Conservation (phyloP, 2,113 vertebrate genomes). For the Tragelaphus scriptus region DNA sequence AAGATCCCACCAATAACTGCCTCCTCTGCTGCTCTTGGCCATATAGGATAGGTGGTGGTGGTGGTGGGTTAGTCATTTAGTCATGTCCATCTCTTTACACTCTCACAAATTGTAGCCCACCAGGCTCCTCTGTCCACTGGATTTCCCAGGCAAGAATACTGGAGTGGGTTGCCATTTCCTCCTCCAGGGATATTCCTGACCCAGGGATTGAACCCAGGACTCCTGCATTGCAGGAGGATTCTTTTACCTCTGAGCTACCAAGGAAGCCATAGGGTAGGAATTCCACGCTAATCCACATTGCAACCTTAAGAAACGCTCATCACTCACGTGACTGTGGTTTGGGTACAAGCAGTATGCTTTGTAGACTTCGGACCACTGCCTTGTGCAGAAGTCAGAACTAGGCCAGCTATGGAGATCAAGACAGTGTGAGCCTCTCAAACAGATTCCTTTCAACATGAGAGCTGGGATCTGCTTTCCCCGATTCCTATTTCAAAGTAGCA, state of each 20-base stretch:
- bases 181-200: not conserved
- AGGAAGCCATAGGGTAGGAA: not conserved
- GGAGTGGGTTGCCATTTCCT: not conserved
- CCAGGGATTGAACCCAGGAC: not conserved
- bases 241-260: not conserved
- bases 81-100: not conserved
- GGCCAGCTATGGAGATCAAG: not conserved
- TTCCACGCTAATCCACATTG: fast-evolving
- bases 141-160: not conserved
- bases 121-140: not conserved
- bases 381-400: not conserved
- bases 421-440: fast-evolving
- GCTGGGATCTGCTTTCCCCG: not conserved
- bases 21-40: not conserved
- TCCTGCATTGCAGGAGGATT: not conserved
- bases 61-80: not conserved
- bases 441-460: not conserved
- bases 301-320: fast-evolving
- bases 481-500: not conserved
- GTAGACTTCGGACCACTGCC: not conserved
- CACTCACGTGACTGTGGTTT: fast-evolving
- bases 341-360: not conserved
- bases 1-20: not conserved
- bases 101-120: not conserved
- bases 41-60: not conserved